Evolutionary conservation across 2,797 vertebrate genomes (phyloP), one percentile per base, ranked within the genome.

Genomic region (Karalla daura): DNA sequence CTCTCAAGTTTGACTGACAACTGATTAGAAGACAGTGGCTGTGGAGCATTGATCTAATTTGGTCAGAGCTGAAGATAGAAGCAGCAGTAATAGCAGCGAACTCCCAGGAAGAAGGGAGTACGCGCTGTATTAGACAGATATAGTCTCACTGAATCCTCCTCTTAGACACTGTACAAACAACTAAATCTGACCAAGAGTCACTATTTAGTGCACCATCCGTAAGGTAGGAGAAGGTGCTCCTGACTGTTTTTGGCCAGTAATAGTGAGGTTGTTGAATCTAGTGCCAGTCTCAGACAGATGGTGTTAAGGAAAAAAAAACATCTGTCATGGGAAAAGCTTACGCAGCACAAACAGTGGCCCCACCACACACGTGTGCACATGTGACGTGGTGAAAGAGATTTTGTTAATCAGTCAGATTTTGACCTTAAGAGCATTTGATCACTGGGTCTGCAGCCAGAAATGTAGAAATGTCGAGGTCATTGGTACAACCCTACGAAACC

Each of bases 1-100:
- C 44, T 44, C 2, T 11, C 45, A 23, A 2, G 7, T 53, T 37
- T 70, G 52, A 63, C 45, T 36, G 65, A 56, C 33, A 13, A 25
- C 67, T 40, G 41, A 74, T 72, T 73, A 72, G 3, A 40, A 27
- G 47, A 28, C 41, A 7, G 50, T 11, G 32, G 51, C 39, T 53
- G 49, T 68, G 65, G 41, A 75, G 76, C 40, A 56, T 60, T 74
- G 76, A 79, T 90, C 86, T 84, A 83, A 86, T 84, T 90, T 21
- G n/a, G 69, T 75, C 70, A 11, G 53, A 59, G 63, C 67, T 50
- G 20, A 18, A 49, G 61, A 73, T 50, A 73, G 56, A 64, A 70
- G 58, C 20, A 56, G 36, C 55, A 18, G 12, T 59, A 69, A 68
- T 33, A 81, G 60, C 37, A 56, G 40, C 37, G 30, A 35, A 64